Base-by-base conservation (phyloP, 35 echinoderm and acorn worm genomes). In the Ophiothrix spiculata region DNA sequence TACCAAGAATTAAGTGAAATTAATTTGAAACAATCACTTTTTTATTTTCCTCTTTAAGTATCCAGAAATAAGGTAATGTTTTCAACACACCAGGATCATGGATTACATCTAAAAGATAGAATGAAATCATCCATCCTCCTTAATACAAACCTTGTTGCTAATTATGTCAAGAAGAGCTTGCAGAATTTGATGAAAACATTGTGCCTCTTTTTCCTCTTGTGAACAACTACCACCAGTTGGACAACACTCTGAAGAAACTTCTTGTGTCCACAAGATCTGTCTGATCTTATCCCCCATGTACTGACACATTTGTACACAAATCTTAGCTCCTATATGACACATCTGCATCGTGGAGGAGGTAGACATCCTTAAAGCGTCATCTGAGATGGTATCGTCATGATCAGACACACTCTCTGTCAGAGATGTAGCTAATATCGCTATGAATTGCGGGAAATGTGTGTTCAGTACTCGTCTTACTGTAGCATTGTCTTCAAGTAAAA, bases 401-500 rank as follows among this genome's bases (percentile, higher is more conserved):
- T 84, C 33, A 37, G 11, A 54, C 16, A 77, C 81, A 21, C 45
- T 21, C 8, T 69, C 60, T 69, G 60, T 77, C 8, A 64, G 56
- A 3, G 88, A 60, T 39, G 31, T 38, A 40, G 81, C 69, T 40
- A 84, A 11, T n/a, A 60, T 39, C 13, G 69, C 21, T 0, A 84
- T 60, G 73, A 83, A 49, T 60, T 46, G 80, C 25, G 74, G 63
- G 74, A 84, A 90, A 41, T 84, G 38, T 3, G 35, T 56, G 0
- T 23, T 36, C 0, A 90, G 81, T 17, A 45, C 74, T 25, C 45
- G 33, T n/a, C 81, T 39, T 36, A 78, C 74, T 0, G 75, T 42
- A 25, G 38, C 38, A 75, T 75, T 90, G 23, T 28, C 74, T 77
- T 84, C 88, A 23, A 90, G 80, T 33, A 90, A 80, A 42, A 54